Evolutionary conservation across 2,113 vertebrate species (phyloP).

Genomic region (Microcebus griseorufus): DNA sequence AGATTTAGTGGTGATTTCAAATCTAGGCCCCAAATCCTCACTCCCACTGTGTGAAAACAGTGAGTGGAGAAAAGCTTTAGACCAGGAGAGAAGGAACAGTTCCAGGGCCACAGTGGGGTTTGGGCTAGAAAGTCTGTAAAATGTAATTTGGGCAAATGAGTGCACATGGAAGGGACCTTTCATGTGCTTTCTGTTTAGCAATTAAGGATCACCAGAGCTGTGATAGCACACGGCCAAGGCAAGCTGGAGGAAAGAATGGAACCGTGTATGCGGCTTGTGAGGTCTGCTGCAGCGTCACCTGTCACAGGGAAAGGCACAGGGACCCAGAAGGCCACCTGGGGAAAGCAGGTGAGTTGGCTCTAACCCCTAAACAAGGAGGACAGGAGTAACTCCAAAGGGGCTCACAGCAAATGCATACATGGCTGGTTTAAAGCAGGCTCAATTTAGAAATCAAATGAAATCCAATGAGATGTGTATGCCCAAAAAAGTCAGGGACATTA

Average conservation of each 20-base stretch:
- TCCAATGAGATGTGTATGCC: fast-evolving
- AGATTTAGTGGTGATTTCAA: neutral
- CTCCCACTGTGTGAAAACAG: neutral
- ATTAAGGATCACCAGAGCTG: neutral
- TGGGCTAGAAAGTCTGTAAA: neutral
- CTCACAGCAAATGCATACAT: neutral
- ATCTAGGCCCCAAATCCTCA: neutral
- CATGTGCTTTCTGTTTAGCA: neutral
- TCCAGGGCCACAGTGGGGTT: neutral
- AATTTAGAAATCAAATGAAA: no score
- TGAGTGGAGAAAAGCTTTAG: neutral
- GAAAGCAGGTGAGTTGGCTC: neutral
- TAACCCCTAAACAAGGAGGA: neutral
- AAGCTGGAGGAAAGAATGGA: neutral
- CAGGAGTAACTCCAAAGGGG: neutral
- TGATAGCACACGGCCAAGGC: fast-evolving
- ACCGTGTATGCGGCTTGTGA: fast-evolving
- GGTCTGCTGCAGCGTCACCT: neutral
- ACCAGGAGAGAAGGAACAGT: neutral
- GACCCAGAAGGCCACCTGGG: neutral
- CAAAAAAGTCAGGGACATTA: neutral
- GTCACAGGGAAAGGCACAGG: neutral
- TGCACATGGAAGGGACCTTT: neutral
- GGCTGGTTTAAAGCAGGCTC: no score
- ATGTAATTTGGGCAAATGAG: neutral